These are phyloP conservation scores for Melieria crassipennis DNA, from an alignment of 2,888 invertebrate species.

Conservation along the genomic window DNA sequence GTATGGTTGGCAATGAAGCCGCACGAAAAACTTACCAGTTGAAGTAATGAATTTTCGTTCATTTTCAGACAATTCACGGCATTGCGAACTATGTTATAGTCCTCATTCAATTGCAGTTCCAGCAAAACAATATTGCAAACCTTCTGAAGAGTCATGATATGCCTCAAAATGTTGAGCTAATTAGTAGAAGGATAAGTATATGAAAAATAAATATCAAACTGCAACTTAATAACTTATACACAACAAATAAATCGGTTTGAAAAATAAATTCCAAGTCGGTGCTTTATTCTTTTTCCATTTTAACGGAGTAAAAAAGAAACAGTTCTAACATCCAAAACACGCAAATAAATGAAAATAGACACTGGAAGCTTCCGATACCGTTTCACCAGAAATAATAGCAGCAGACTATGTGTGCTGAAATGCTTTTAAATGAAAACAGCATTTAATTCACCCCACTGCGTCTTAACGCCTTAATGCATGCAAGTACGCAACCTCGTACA, in stretches of 20 bases:
- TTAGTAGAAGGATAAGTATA: slow-evolving; percentile 24
- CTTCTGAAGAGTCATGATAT: slow-evolving; percentile 23
- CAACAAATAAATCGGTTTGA: neutral
- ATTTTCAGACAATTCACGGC: slow-evolving; percentile 51
- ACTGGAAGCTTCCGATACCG: too few relatives aligned
- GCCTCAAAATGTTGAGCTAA: slow-evolving; percentile 44
- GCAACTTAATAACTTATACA: neutral
- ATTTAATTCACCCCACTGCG: too few relatives aligned
- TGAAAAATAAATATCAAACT: neutral
- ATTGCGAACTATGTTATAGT: slow-evolving; percentile 58
- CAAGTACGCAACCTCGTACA: too few relatives aligned
- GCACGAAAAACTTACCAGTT: too few relatives aligned
- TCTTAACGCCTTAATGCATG: too few relatives aligned
- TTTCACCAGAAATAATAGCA: too few relatives aligned
- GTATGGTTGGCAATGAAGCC: slow-evolving; percentile 43
- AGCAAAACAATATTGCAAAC: slow-evolving; percentile 50
- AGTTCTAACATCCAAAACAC: neutral
- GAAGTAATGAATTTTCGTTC: slow-evolving; percentile 9
- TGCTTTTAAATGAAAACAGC: too few relatives aligned
- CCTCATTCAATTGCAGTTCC: slow-evolving; percentile 58
- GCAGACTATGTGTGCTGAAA: too few relatives aligned
- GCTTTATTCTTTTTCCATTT: too few relatives aligned
- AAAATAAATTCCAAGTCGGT: neutral
- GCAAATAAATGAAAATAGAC: neutral
- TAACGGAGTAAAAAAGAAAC: too few relatives aligned